phyloP scores from a whole-genome alignment of 1,140 invertebrate genomes.

The Caerostris darwini region DNA sequence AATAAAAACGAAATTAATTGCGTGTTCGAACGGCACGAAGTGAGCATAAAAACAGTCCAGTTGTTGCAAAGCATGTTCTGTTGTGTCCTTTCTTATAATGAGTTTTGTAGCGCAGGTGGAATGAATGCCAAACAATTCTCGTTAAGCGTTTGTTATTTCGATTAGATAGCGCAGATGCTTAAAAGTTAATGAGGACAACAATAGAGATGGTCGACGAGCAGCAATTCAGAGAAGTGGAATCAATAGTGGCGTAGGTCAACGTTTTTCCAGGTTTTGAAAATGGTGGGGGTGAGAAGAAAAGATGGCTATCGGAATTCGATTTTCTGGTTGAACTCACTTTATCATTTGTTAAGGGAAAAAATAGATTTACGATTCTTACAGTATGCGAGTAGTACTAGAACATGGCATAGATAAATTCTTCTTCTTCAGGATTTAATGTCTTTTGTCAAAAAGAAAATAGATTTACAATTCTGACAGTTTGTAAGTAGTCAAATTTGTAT shows the following conservation, averaged over 20 bases:
- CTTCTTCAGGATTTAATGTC: too few relatives aligned
- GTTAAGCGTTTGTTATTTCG: not conserved
- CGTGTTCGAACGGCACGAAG: not conserved
- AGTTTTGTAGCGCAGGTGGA: not conserved
- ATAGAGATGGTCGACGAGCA: not conserved
- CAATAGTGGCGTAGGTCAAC: not conserved
- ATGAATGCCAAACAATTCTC: not conserved
- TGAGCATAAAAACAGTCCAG: not conserved
- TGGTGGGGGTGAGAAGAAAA: too few relatives aligned
- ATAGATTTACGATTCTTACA: not conserved
- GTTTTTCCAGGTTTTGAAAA: not conserved
- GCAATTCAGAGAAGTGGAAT: not conserved
- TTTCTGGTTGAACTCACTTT: not conserved
- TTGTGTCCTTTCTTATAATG: not conserved
- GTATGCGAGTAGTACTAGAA: too few relatives aligned
- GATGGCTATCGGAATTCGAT: not conserved
- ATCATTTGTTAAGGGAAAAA: not conserved
- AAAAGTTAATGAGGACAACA: conserved; percentile 13
- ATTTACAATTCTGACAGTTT: too few relatives aligned
- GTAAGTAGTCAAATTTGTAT: too few relatives aligned
- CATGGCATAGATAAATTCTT: too few relatives aligned
- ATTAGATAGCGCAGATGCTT: not conserved
- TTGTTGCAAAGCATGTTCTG: not conserved
- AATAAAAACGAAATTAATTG: not conserved
- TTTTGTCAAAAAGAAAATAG: too few relatives aligned